These are phyloP conservation scores for Asbolus verrucosus DNA, from an alignment of 1,140 invertebrate species.

Conservation along the genomic window DNA sequence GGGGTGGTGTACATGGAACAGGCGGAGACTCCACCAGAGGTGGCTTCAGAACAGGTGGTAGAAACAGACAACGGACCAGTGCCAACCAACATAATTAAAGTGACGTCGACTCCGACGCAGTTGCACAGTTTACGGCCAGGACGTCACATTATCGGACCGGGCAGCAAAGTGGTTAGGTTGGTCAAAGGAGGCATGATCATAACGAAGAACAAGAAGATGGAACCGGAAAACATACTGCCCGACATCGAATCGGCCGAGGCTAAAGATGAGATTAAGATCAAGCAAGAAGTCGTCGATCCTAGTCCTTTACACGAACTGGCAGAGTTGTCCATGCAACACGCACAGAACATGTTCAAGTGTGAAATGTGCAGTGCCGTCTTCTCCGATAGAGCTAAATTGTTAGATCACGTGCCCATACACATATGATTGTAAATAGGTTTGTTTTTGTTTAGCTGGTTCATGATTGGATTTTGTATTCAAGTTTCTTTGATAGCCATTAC, in stretches of 20 bases:
- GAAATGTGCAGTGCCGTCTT: constrained; percentile 86
- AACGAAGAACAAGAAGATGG: constrained; percentile 60
- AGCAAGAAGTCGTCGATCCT: constrained; percentile 68
- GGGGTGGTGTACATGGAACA: constrained; percentile 52
- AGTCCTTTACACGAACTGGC: constrained; percentile 68
- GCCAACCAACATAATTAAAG: constrained; percentile 49
- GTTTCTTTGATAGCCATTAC: background rate
- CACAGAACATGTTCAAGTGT: constrained; percentile 71
- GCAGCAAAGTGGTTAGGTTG: constrained; percentile 58
- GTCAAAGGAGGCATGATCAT: constrained; percentile 64
- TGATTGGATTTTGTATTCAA: constrained; percentile 10
- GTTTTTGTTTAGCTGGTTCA: constrained; percentile 11
- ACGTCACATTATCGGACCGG: constrained; percentile 62
- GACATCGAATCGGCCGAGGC: constrained; percentile 48
- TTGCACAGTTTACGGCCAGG: constrained; percentile 58
- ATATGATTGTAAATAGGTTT: constrained; percentile 72
- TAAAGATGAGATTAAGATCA: constrained; percentile 41
- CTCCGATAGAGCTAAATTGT: constrained; percentile 75
- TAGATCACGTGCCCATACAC: constrained; percentile 83
- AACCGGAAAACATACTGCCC: constrained; percentile 50
- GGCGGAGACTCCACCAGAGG: constrained; percentile 54
- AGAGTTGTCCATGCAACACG: constrained; percentile 64
- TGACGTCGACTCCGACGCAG: constrained; percentile 48
- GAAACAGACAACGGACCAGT: constrained; percentile 51
- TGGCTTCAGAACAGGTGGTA: constrained; percentile 56